These are phyloP conservation scores for Gnathonemus longibarbis DNA, from an alignment of 2,113 vertebrate genomes.

Conservation along the genomic window DNA sequence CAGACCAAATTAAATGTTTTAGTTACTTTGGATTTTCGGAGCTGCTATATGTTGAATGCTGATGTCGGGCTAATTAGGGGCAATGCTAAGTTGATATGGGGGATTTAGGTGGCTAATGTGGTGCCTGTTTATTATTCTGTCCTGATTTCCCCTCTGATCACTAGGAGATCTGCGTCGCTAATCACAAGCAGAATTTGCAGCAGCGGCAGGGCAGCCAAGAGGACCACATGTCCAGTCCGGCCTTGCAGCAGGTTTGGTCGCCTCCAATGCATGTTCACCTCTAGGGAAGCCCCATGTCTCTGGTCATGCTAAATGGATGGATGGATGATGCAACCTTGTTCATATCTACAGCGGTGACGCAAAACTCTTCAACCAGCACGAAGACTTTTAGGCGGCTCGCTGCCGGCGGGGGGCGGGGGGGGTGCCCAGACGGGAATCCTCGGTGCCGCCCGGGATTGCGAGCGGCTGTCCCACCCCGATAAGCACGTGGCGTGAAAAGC, in stretches of 20 bases:
- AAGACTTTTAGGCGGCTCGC: neutral
- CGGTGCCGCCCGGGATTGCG: neutral
- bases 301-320: neutral
- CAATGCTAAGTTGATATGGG: neutral
- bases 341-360: neutral
- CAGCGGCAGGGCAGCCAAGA: constrained; percentile 61
- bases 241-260: constrained; percentile 59
- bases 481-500: neutral
- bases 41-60: neutral
- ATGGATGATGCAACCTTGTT: neutral
- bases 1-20: neutral
- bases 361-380: neutral
- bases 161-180: constrained; percentile 90
- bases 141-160: constrained; percentile 8
- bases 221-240: constrained; percentile 55
- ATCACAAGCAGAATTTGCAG: constrained; percentile 83
- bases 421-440: neutral
- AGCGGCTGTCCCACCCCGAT: neutral
- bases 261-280: neutral
- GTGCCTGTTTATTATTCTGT: neutral
- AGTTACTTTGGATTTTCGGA: neutral
- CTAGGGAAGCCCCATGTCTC: neutral
- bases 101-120: neutral
- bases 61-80: neutral
- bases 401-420: neutral